Base-by-base conservation (phyloP, 92 coral and sea anemone species). In the Bergia puertoricense region DNA sequence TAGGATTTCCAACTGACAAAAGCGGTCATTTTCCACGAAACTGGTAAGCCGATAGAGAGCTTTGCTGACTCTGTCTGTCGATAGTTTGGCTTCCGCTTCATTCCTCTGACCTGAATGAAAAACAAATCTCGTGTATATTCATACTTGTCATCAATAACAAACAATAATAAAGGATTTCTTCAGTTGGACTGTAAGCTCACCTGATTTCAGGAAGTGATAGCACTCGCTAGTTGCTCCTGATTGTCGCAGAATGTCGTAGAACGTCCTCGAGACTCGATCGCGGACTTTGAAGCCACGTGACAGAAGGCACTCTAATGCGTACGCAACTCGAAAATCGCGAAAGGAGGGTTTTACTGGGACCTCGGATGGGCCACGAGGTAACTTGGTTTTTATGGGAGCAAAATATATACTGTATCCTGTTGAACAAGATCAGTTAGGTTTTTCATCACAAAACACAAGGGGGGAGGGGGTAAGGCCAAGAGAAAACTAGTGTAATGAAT, bases 261-360 rank as follows among this genome's bases (percentile, higher is more conserved):
- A 94, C 77, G 2, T 80, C 45, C 91, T 87, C 8, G 94, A 91
- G 62, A 94, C 77, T 22, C 98, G 98, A 82, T 94, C 98, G 38
- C 86, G 74, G 54, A 94, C 89, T 93, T 93, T 94, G 81, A 77
- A 94, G 39, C 98, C 98, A 9, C 98, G 90, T 3, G 98, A 94
- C 23, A 94, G 91, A 73, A 96, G 87, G 76, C 99, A 96, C 81
- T 96, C 95, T 76, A 95, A 80, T 18, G 99, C 99, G 66, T 93
- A 95, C n/a, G 85, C 89, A 74, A 93, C 94, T 57, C 81, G 77
- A 67, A 90, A 90, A 77, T 90, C 91, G 37, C 89, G 74, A 56
- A 91, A 68, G 22, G 41, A 8, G 18, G 95, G 98, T 88, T 93
- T 94, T 39, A 20, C 44, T 15, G 94, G 95, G n/a, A 45, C 80